phyloP scores from a whole-genome alignment of 2,888 invertebrate species.

The Clepsis dumicolana region DNA sequence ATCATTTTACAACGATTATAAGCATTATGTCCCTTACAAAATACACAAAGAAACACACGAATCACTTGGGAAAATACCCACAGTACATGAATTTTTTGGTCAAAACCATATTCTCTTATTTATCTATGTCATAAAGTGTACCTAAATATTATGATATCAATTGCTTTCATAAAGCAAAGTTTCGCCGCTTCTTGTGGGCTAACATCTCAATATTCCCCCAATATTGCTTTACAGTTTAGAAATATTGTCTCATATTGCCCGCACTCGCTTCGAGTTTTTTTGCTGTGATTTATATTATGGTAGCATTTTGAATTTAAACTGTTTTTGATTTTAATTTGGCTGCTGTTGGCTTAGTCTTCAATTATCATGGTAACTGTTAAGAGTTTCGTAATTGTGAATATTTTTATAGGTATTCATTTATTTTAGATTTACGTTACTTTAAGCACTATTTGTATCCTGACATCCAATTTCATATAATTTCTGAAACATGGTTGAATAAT shows the following conservation, averaged over 20 bases:
- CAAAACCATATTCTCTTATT: background rate
- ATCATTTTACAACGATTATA: too few relatives aligned
- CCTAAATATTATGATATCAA: too few relatives aligned
- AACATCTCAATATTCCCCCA: conserved; percentile 64
- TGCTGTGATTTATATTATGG: conserved; percentile 61
- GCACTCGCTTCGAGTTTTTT: conserved; percentile 60
- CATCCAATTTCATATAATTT: too few relatives aligned
- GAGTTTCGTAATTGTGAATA: too few relatives aligned
- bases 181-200: conserved; percentile 28
- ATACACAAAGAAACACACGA: too few relatives aligned
- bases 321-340: background rate
- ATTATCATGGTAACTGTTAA: background rate
- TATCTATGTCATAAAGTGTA: conserved; percentile 16
- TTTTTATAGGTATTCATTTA: too few relatives aligned
- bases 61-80: too few relatives aligned
- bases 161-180: conserved; percentile 33
- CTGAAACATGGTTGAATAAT: too few relatives aligned
- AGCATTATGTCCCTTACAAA: too few relatives aligned
- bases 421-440: too few relatives aligned
- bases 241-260: conserved; percentile 76
- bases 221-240: conserved; percentile 66
- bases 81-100: background rate
- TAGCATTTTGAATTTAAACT: conserved; percentile 53
- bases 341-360: background rate
- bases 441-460: too few relatives aligned